Evolutionary conservation across 2,797 vertebrate species (phyloP), one percentile per base, ranked within the genome.

Genomic region (Anas georgica): DNA sequence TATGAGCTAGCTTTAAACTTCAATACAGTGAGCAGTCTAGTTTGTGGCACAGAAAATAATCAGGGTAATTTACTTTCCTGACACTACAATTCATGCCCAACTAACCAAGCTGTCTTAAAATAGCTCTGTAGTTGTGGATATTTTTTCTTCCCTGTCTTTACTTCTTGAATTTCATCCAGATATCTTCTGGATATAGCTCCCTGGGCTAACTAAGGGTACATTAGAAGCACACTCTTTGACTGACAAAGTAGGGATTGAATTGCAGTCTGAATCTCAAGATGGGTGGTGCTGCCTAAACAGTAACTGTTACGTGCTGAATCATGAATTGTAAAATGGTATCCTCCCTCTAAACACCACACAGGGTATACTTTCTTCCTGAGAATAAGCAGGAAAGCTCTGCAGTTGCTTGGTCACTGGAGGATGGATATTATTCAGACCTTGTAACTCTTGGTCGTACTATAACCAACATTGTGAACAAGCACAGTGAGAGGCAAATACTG

Each of bases 41-140:
- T 55, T 76, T 70, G 17, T 18, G 9, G n/a, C 21, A 56, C 21
- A 67, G 62, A 83, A 64, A 66, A 87, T 62, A 46, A 69, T 22
- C 35, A 46, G 13, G 11, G 28, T 67, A 72, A 35, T 41, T 56
- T 62, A 76, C 59, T 54, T 25, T 67, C 35, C 37, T 52, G 70
- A 76, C 37, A 41, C 37, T 62, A 46, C 21, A 72, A 54, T 46
- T 41, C 48, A 80, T 41, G 45, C 17, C 43, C 39, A 74, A 10
- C 50, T 68, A 73, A 90, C 86, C 22, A 83, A 74, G 68, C 31
- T 69, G 33, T 66, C 41, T 58, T 33, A 75, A 67, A 87, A 81
- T 16, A 56, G 28, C 69, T 62, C 15, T 46, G 64, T 25, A 41
- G 21, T 1, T 7, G n/a, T 41, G n/a, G 46, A 8, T 68, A 41